These are phyloP conservation scores for Magallana angulata DNA, from an alignment of 1,140 invertebrate species.

Conservation along the genomic window DNA sequence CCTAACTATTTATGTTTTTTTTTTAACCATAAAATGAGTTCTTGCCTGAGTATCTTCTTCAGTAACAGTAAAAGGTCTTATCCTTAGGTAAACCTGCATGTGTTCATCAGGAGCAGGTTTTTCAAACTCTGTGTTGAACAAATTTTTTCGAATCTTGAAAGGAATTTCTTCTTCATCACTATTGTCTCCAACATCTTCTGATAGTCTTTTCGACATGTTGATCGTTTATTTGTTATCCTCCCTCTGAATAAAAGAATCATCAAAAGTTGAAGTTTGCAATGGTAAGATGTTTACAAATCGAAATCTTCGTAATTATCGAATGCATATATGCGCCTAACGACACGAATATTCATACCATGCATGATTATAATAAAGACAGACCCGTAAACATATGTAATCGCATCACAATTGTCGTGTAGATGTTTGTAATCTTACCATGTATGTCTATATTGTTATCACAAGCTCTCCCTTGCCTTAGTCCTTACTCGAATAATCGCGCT, in stretches of 20 bases:
- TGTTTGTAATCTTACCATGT: too few relatives aligned
- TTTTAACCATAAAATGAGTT: neutral
- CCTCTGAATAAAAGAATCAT: neutral
- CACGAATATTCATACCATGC: too few relatives aligned
- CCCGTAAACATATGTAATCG: too few relatives aligned
- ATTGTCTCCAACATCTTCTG: conserved; percentile 14
- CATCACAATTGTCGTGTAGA: too few relatives aligned
- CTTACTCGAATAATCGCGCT: conserved; percentile 32
- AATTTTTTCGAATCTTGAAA: neutral
- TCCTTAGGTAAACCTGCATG: conserved; percentile 75
- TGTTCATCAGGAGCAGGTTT: conserved; percentile 61
- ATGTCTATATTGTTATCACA: too few relatives aligned
- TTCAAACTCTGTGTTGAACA: neutral
- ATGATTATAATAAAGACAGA: too few relatives aligned
- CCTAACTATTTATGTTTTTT: too few relatives aligned
- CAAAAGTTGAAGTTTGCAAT: neutral
- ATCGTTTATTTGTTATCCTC: neutral
- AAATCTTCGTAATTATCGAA: too few relatives aligned
- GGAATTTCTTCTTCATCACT: conserved; percentile 38
- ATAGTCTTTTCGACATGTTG: conserved; percentile 21
- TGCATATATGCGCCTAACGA: too few relatives aligned
- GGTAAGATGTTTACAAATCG: too few relatives aligned
- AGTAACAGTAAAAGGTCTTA: conserved; percentile 73
- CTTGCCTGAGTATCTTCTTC: conserved; percentile 70
- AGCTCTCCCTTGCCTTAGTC: neutral